phyloP scores from a whole-genome alignment of 2,113 vertebrate genomes.

The Monopterus albus region DNA sequence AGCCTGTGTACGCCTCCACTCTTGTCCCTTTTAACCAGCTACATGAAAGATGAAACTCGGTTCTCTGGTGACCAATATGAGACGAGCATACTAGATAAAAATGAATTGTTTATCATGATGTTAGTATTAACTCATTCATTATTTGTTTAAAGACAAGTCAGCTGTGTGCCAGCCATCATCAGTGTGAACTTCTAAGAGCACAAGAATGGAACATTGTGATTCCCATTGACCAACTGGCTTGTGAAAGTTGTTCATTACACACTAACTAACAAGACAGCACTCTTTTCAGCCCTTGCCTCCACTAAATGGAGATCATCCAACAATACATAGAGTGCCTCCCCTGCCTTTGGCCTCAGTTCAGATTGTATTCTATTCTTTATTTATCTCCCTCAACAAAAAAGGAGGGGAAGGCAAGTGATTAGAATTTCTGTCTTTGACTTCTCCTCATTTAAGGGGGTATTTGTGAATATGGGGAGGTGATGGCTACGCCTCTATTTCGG shows the following conservation, averaged over 20 bases:
- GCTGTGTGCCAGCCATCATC: slow-evolving; percentile 61
- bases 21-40: slow-evolving; percentile 73
- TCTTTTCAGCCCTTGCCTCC: slow-evolving; percentile 79
- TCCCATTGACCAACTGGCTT: slow-evolving; percentile 81
- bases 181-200: slow-evolving; percentile 69
- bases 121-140: slow-evolving; percentile 66
- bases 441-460: slow-evolving; percentile 77
- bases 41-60: slow-evolving; percentile 74
- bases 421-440: slow-evolving; percentile 81
- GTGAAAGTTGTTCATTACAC: slow-evolving; percentile 82
- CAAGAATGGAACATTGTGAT: slow-evolving; percentile 73
- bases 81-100: slow-evolving; percentile 68
- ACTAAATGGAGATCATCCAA: slow-evolving; percentile 83
- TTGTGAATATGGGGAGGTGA: slow-evolving; percentile 80
- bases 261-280: slow-evolving; percentile 81
- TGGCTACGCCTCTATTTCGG: slow-evolving; percentile 76
- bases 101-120: slow-evolving; percentile 71
- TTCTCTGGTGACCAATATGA: slow-evolving; percentile 67
- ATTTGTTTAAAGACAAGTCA: slow-evolving; percentile 61
- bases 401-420: slow-evolving; percentile 79
- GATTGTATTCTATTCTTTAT: slow-evolving; percentile 77
- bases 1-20: slow-evolving; percentile 72
- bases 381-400: slow-evolving; percentile 77
- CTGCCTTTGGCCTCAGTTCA: slow-evolving; percentile 79
- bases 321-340: slow-evolving; percentile 76